Conservation (phyloP, 2,797 vertebrate genomes). For the Gila robusta region DNA sequence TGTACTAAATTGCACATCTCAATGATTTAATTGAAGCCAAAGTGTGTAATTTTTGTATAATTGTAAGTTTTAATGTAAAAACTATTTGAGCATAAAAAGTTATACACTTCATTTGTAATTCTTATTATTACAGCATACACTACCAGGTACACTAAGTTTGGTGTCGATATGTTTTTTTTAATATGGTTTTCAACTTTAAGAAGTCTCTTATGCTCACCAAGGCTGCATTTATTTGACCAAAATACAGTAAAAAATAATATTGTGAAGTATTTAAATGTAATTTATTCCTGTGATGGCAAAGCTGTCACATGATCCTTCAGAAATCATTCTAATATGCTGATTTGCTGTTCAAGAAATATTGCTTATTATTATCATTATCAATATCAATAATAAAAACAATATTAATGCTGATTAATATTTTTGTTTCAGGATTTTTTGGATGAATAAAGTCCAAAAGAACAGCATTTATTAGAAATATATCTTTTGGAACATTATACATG, state of each 20-base stretch:
- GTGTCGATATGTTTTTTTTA: background rate
- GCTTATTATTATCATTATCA: no score
- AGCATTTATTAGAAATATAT: background rate
- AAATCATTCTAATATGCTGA: background rate
- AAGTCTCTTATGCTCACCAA: background rate
- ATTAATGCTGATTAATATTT: background rate
- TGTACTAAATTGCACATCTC: slow-evolving; percentile 21
- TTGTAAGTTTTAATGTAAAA: background rate
- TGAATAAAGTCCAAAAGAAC: background rate
- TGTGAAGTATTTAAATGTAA: background rate
- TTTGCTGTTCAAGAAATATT: background rate
- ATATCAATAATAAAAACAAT: background rate
- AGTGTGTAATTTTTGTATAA: background rate
- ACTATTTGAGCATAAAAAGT: background rate
- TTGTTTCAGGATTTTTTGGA: background rate
- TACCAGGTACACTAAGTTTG: background rate
- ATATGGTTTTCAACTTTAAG: background rate
- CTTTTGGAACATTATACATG: background rate
- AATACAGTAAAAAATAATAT: background rate
- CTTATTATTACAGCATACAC: background rate
- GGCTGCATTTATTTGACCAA: background rate
- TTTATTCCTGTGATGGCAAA: background rate
- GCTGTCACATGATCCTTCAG: background rate
- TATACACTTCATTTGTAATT: background rate
- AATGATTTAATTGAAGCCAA: background rate